Base-by-base conservation (phyloP, 2,888 invertebrate genomes). In the Cryptocephalus moraei region DNA sequence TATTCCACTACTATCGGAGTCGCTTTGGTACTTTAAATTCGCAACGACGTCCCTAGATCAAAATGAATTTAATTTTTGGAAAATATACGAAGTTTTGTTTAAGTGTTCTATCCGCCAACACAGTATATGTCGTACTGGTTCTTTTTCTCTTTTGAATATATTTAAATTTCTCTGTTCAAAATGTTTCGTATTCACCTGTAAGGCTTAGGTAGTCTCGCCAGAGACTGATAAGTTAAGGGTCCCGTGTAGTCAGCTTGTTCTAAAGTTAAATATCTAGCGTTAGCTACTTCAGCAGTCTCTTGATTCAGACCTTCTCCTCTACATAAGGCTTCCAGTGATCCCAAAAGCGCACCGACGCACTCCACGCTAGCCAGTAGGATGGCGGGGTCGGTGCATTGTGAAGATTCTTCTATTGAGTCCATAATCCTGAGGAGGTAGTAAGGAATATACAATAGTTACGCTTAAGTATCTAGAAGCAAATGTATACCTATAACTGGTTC, bases 361-460 rank as follows among this genome's bases (percentile, higher is more conserved):
- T 88, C 86, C 0, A 89, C 85, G 54, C 88, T 86, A 0, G 86
- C 84, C 43, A 84, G 77, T n/a, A 90, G 73, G 6, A 86, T 81
- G 50, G 81, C 78, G 11, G 86, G 81, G 54, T 87, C 86, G 43
- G 80, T 84, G 52, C 85, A 85, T 55, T 84, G 81, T n/a, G 91
- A 86, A 49, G 91, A 90, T 71, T 94, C 93, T 70, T 92, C 91
- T 66, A 93, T 86, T 1, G 91, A 90, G 64, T 94, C 93, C 80
- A 93, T 88, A 58, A 91, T 84, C 60, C 93, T 88, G 60, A 12
- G 22, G 22, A 6, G 22, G 22, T 4, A 6, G 6, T 22, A 6
- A 6, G 6, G 22, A 22, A 22, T 22, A 6, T 22, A 22, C 3
- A 22, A 22, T 22, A 22, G 22, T 6, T 22, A 6, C 22, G 22